Percentiles rank a stretch among this genome's conserved stretches.
Evolutionary conservation across 2,113 vertebrate species (phyloP).

Genomic region (Benthochromis sp.): DNA sequence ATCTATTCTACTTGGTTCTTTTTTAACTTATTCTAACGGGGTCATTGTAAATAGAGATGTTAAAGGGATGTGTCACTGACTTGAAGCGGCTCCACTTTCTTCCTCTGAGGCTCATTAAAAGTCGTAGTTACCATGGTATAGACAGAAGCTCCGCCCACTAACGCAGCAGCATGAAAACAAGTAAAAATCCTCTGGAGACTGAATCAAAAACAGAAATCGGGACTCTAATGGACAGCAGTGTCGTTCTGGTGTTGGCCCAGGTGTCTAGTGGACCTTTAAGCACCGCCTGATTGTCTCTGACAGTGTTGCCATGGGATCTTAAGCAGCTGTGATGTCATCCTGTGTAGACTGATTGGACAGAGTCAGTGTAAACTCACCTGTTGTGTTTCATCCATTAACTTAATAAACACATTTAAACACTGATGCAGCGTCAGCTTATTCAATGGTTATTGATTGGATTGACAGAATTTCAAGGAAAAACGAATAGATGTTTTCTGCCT

Average conservation of each 20-base stretch:
- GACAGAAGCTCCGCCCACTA: background rate
- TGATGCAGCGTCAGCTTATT: background rate
- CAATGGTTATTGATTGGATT: background rate
- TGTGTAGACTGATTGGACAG: background rate
- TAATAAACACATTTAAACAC: slow-evolving; percentile 21
- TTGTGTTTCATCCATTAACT: background rate
- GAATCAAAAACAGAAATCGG: background rate
- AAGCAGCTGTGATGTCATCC: background rate
- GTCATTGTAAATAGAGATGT: background rate
- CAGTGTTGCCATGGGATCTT: background rate
- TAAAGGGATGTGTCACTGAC: background rate
- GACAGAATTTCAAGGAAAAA: background rate
- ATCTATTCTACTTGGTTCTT: background rate
- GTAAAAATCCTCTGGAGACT: background rate
- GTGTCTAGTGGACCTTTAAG: background rate
- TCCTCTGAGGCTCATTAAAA: background rate
- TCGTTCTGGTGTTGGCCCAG: background rate
- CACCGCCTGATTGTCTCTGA: background rate
- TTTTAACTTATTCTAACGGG: background rate
- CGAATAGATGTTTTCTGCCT: background rate
- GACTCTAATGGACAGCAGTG: background rate
- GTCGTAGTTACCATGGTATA: background rate
- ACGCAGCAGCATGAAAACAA: background rate
- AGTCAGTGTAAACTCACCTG: background rate
- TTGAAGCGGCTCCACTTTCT: background rate